Conservation (phyloP, 2,113 vertebrate species). For the Daphoenositta chrysoptera region DNA sequence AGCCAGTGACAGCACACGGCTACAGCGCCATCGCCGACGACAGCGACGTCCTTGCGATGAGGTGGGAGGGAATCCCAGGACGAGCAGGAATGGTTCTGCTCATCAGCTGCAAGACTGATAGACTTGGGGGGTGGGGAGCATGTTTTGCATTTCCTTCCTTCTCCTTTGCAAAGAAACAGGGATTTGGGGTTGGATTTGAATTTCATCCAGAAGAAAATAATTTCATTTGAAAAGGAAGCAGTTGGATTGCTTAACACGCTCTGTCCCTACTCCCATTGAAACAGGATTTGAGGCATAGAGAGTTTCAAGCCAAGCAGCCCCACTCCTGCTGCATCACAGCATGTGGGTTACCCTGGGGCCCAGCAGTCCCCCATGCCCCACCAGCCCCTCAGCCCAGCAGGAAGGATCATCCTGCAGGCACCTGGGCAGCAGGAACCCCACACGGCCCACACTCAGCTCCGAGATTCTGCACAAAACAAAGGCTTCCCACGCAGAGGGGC, state of each 20-base stretch:
- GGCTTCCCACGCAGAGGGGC: rapidly evolving
- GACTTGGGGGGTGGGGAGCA: background rate
- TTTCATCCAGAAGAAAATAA: conserved; percentile 6
- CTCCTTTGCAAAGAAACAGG: background rate
- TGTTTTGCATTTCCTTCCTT: background rate
- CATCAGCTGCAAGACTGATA: conserved; percentile 18
- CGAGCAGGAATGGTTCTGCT: background rate
- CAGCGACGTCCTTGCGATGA: rapidly evolving
- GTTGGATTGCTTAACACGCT: background rate
- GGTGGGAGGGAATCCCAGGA: conserved; percentile 24
- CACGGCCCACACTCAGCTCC: background rate
- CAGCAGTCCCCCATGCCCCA: background rate
- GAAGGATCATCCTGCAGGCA: background rate
- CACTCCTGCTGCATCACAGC: rapidly evolving
- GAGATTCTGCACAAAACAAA: background rate
- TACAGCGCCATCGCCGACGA: rapidly evolving
- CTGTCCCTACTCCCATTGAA: background rate
- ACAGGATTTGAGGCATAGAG: background rate
- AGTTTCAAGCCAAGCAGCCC: background rate
- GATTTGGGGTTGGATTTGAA: conserved; percentile 28
- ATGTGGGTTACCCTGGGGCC: rapidly evolving
- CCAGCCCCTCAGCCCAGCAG: rapidly evolving
- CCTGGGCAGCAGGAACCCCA: background rate
- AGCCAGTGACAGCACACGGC: rapidly evolving
- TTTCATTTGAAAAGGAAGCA: background rate